Evolutionary conservation across 1,140 invertebrate species (phyloP), one percentile per base, ranked within the genome.

Genomic region (Halictus rubicundus): DNA sequence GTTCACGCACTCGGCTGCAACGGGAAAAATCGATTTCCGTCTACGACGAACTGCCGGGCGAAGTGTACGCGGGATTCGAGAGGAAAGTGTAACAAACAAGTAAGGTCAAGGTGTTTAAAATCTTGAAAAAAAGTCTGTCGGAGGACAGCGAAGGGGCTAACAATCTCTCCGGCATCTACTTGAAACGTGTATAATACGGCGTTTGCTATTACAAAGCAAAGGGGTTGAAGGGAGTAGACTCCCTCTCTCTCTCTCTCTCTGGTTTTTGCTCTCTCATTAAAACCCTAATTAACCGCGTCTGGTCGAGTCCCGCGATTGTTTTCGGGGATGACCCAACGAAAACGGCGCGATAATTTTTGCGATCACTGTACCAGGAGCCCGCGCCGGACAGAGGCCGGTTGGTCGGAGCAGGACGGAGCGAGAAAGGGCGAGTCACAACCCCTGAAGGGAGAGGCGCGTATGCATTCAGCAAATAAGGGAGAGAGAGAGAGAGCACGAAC

Each of bases 311-410:
- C 77, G 16, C 52, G 80, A 87, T 88, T 89, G 75, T 78, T 81
- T 81, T 66, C 68, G 61, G 10, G 52, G 68, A 70, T 78, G 80
- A 81, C 75, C 74, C 68, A 66, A 39, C 80, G 75, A 66, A 70
- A 70, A 70, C 66, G 74, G 66, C 37, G 79, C 74, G 66, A 81
- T 81, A 89, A 89, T 91, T 91, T 91, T 90, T 90, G 87, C 86
- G 80, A 82, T 65, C 84, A 61, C 80, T 81, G 80, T 86, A 85
- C 82, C 74, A 60, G 60, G 60, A 70, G 23, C 54, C 72, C 57
- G 21, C 59, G 57, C 49, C 25, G 66, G 73, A 57, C 68, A 71
- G 52, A 25, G 69, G 27, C 37, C 39, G 32, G 6, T 52, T 52
- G 39, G 59, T 8, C 5, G 46, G 63, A 25, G 66, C 39, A 21